Evolutionary conservation across 2,888 invertebrate genomes (phyloP).

Genomic region (Drosophila quinaria): DNA sequence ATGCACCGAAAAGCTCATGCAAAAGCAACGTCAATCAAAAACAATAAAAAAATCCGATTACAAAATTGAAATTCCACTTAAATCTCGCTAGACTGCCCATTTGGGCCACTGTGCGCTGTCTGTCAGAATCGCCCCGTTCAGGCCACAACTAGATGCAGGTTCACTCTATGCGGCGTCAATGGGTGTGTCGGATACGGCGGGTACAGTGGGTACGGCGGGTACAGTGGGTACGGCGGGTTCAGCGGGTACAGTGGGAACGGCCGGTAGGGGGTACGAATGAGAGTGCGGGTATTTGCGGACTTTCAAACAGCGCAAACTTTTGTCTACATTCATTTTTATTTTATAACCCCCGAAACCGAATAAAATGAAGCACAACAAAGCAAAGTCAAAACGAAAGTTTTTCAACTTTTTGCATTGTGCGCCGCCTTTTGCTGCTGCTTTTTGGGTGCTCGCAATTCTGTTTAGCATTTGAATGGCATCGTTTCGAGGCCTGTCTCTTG

Average conservation of each 20-base stretch:
- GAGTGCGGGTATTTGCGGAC: constrained; percentile 60
- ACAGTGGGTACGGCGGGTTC: constrained; percentile 9
- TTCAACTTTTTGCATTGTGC: constrained; percentile 65
- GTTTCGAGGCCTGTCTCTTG: constrained; percentile 65
- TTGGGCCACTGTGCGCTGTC: constrained; percentile 22
- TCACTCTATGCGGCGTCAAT: constrained; percentile 26
- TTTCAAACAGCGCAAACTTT: constrained; percentile 65
- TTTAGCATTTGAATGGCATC: constrained; percentile 74
- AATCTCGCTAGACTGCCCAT: too few species aligned
- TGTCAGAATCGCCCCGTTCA: constrained; percentile 5
- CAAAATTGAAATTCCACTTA: too few species aligned
- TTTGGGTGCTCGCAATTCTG: constrained; percentile 44
- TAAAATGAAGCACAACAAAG: constrained; percentile 43
- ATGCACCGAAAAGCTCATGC: too few species aligned
- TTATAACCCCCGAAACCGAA: constrained; percentile 73
- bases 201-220: background rate
- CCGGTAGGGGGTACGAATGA: constrained; percentile 3
- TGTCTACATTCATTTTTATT: constrained; percentile 74
- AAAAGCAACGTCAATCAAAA: too few species aligned
- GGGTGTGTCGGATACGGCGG: constrained; percentile 37
- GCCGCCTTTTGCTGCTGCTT: constrained; percentile 37
- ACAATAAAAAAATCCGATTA: too few species aligned
- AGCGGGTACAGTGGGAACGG: background rate
- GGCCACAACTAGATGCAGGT: constrained; percentile 14
- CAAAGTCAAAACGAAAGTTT: constrained; percentile 69